Evolutionary conservation across 2,888 invertebrate species (phyloP).

Genomic region (Spialia ferax): DNA sequence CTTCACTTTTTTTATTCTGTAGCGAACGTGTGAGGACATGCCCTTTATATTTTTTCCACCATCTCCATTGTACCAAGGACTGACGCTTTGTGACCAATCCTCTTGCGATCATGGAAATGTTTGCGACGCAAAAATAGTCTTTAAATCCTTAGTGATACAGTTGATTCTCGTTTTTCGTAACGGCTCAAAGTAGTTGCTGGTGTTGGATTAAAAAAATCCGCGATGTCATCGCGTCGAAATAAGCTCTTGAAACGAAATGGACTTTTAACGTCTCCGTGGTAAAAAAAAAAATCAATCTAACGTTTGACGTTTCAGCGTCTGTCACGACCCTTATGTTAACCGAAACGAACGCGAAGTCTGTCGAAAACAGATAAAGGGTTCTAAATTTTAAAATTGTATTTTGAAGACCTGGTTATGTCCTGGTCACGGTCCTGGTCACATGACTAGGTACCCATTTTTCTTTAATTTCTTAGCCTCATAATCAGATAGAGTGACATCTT

Average conservation of each 20-base stretch:
- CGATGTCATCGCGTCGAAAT: constrained; percentile 26
- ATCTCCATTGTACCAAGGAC: constrained; percentile 23
- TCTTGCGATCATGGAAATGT: not conserved
- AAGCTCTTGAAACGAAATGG: constrained; percentile 14
- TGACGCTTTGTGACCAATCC: constrained; percentile 13
- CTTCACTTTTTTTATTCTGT: constrained; percentile 41
- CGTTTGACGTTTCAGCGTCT: constrained; percentile 15
- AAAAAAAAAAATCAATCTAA: constrained; percentile 25
- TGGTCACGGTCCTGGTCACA: too few relatives aligned
- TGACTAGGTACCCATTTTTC: too few relatives aligned
- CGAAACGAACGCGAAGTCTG: not conserved
- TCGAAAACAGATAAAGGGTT: too few relatives aligned
- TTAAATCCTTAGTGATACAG: not conserved
- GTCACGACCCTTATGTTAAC: constrained; percentile 15
- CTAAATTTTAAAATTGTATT: too few relatives aligned
- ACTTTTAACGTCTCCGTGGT: constrained; percentile 15
- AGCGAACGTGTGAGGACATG: constrained; percentile 43
- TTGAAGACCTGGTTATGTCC: too few relatives aligned
- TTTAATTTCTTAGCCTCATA: too few relatives aligned
- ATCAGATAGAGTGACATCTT: too few relatives aligned
- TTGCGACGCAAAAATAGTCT: not conserved
- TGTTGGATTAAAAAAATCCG: constrained; percentile 21
- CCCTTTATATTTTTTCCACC: constrained; percentile 33
- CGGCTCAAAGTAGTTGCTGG: not conserved
- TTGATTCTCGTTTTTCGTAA: not conserved